These are phyloP conservation scores for Drosophila carrolli DNA, from an alignment of 1,140 invertebrate genomes.

Conservation along the genomic window DNA sequence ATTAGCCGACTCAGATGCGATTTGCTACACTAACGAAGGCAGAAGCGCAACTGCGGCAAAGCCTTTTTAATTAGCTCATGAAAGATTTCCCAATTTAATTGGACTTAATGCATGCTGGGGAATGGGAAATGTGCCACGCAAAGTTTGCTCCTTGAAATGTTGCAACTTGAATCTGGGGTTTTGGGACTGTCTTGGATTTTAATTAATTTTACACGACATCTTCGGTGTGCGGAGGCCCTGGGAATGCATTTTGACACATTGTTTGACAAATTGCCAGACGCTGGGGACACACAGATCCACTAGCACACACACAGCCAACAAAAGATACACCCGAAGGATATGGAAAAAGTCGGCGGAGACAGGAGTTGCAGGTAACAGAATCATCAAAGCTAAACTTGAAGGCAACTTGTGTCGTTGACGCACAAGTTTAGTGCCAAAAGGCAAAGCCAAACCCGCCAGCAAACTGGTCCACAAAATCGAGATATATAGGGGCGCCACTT, in stretches of 20 bases:
- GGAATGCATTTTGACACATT: constrained; percentile 76
- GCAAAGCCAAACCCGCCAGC: constrained; percentile 55
- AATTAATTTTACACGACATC: constrained; percentile 71
- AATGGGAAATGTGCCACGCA: constrained; percentile 35
- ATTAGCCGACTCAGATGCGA: constrained; percentile 50
- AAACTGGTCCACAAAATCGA: constrained; percentile 17
- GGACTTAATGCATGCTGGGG: constrained; percentile 60
- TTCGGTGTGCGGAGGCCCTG: constrained; percentile 11
- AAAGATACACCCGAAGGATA: constrained; percentile 23
- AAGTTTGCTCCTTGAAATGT: constrained; percentile 41
- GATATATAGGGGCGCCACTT: not conserved
- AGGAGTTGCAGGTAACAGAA: constrained; percentile 57
- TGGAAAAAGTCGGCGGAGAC: not conserved
- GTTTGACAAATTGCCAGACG: constrained; percentile 79
- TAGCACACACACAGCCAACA: constrained; percentile 23
- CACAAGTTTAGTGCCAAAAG: constrained; percentile 73
- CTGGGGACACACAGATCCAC: constrained; percentile 39
- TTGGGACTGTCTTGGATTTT: constrained; percentile 40
- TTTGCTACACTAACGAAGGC: constrained; percentile 33
- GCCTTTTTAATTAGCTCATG: constrained; percentile 65
- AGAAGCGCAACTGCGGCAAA: constrained; percentile 20
- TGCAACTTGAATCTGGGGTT: constrained; percentile 42
- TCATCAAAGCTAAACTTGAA: constrained; percentile 77
- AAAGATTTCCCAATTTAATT: constrained; percentile 70
- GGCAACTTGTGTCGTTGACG: constrained; percentile 53